These are phyloP conservation scores for Drosophila prolongata DNA, from an alignment of 2,888 invertebrate genomes.

Conservation along the genomic window DNA sequence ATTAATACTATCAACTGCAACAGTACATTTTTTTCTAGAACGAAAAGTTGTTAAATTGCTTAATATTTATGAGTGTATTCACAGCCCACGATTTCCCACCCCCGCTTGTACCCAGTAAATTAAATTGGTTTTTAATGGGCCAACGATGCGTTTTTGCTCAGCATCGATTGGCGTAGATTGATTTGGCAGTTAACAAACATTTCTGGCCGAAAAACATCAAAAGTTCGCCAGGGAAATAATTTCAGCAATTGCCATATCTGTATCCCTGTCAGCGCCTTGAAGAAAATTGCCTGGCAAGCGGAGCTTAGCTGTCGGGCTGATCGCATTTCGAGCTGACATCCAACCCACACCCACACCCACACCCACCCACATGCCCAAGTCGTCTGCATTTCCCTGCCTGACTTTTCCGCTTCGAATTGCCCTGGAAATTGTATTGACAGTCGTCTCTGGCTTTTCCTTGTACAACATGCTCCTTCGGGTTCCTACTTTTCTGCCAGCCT, in stretches of 20 bases:
- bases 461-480: constrained; percentile 14
- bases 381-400: constrained; percentile 35
- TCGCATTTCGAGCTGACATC: constrained; percentile 73
- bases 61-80: constrained; percentile 19
- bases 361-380: constrained; percentile 17
- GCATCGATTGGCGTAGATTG: constrained; percentile 54
- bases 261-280: constrained; percentile 62
- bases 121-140: constrained; percentile 71
- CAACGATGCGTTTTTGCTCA: constrained; percentile 51
- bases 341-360: not conserved
- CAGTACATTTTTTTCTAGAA: too few relatives aligned
- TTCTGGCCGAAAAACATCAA: constrained; percentile 39
- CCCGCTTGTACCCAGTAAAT: constrained; percentile 39
- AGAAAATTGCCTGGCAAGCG: constrained; percentile 34
- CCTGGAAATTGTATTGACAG: constrained; percentile 48
- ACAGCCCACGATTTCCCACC: not conserved
- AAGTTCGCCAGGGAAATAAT: constrained; percentile 55
- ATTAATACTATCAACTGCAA: too few relatives aligned
- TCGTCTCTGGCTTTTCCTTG: constrained; percentile 26
- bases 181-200: constrained; percentile 68
- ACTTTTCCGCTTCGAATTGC: constrained; percentile 59
- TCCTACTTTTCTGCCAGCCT: constrained; percentile 16
- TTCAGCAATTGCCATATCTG: constrained; percentile 60
- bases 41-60: not conserved
- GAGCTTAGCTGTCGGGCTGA: constrained; percentile 56